These are phyloP conservation scores for Theristicus caerulescens DNA, from an alignment of 2,113 vertebrate genomes.

Conservation along the genomic window DNA sequence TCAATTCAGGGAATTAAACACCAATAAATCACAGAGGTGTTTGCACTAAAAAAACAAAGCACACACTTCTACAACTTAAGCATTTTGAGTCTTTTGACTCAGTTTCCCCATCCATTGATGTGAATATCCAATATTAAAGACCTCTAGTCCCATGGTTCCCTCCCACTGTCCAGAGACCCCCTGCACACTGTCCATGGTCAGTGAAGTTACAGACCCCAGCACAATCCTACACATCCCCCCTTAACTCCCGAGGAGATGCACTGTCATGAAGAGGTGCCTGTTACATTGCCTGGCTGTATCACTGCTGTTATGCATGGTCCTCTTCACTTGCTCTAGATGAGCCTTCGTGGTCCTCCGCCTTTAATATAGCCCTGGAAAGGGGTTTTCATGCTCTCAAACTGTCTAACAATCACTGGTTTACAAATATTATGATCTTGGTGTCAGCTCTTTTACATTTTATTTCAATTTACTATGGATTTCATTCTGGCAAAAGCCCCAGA, in stretches of 20 bases:
- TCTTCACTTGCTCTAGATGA: no score
- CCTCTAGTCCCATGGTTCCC: fast-evolving
- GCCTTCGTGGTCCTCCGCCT: neutral
- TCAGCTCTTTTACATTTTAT: neutral
- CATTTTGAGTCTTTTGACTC: neutral
- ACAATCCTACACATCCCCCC: fast-evolving
- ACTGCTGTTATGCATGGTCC: fast-evolving
- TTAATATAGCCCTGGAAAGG: neutral
- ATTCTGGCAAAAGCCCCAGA: neutral
- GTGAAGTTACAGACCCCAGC: fast-evolving
- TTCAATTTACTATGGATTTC: neutral
- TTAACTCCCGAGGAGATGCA: fast-evolving
- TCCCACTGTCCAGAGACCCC: neutral
- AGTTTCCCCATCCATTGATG: neutral
- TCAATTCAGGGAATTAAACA: neutral
- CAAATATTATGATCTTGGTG: neutral
- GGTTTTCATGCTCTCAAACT: neutral
- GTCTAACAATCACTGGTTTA: neutral
- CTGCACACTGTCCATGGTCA: fast-evolving
- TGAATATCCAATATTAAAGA: neutral
- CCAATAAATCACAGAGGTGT: neutral
- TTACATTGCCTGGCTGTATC: fast-evolving
- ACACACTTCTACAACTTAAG: neutral
- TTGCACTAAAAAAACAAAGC: neutral
- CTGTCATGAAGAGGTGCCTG: no score